Percentiles rank a stretch among this genome's conserved stretches.
Conservation (phyloP, 2,113 vertebrate species). For the Anhinga anhinga region DNA sequence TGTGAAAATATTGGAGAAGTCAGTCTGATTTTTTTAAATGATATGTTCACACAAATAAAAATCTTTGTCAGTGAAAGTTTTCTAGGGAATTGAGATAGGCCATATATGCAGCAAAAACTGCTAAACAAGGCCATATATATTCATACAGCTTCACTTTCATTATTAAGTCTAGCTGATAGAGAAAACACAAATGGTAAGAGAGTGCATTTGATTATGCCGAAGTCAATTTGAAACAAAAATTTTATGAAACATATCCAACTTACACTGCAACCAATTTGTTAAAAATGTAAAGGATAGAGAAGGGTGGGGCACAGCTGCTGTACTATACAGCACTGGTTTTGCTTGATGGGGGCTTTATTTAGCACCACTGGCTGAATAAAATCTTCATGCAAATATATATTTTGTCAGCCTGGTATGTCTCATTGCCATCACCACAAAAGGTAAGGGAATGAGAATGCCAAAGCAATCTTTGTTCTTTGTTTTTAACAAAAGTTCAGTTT, state of each 20-base stretch:
- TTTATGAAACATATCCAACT: background rate
- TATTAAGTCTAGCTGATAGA: background rate
- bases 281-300: background rate
- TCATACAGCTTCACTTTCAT: background rate
- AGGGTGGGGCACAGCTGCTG: background rate
- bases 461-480: background rate
- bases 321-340: background rate
- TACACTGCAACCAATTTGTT: background rate
- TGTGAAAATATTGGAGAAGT: background rate
- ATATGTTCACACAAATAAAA: background rate
- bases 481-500: background rate
- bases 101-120: background rate
- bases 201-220: background rate
- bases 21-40: background rate
- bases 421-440: background rate
- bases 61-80: background rate
- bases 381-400: background rate
- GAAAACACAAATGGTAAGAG: background rate
- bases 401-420: background rate
- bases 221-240: background rate
- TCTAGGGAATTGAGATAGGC: background rate
- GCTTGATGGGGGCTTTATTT: background rate
- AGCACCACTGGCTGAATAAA: background rate
- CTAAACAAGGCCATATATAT: background rate
- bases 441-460: background rate